phyloP scores from a whole-genome alignment of 2,797 vertebrate genomes.

The Phalanger gymnotis region DNA sequence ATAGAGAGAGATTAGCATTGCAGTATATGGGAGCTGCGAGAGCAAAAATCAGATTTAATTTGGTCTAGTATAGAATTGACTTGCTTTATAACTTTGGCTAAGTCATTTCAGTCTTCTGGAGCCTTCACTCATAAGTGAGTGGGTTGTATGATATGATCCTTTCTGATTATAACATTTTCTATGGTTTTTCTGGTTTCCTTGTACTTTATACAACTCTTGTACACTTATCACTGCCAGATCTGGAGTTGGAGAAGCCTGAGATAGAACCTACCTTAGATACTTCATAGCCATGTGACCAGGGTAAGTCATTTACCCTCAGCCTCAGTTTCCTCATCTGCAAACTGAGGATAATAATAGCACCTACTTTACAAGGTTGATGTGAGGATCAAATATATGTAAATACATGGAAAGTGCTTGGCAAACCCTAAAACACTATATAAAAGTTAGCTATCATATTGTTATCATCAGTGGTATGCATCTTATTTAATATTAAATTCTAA shows the following conservation, averaged over 20 bases:
- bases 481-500: neutral
- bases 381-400: neutral
- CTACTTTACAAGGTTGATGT: neutral
- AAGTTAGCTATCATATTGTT: neutral
- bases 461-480: neutral
- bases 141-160: neutral
- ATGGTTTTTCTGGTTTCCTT: neutral
- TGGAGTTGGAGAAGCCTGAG: neutral
- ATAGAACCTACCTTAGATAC: neutral
- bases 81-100: neutral
- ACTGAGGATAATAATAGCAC: neutral
- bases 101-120: neutral
- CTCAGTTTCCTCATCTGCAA: neutral
- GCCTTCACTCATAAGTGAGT: neutral
- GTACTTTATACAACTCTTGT: neutral
- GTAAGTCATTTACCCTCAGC: neutral
- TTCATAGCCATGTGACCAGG: neutral
- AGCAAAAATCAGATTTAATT: slow-evolving; percentile 21
- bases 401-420: neutral
- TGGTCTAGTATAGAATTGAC: neutral
- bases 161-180: neutral
- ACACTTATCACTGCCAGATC: neutral
- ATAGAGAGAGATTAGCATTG: slow-evolving; percentile 2
- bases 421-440: neutral
- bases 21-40: neutral